Percentiles rank a stretch among this genome's conserved stretches.
Evolutionary conservation across 2,888 invertebrate species (phyloP).

Genomic region (Plagiodera versicolora): DNA sequence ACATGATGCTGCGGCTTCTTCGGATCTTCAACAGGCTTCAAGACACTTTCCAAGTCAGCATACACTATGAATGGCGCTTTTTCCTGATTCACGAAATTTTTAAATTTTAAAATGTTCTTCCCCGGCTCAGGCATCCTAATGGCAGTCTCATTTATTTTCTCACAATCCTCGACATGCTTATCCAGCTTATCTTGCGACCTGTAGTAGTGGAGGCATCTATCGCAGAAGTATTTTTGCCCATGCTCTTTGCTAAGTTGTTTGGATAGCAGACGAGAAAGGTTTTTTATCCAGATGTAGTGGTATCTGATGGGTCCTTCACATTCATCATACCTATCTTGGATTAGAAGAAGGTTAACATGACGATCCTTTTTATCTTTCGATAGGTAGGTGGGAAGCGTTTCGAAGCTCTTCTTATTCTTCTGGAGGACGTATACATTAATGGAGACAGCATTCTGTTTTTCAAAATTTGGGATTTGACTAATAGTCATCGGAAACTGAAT

Average conservation of each 20-base stretch:
- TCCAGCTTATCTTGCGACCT: not conserved
- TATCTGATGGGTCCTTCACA: not conserved
- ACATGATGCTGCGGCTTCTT: constrained; percentile 24
- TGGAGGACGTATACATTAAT: constrained; percentile 36
- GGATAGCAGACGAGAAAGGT: constrained; percentile 10
- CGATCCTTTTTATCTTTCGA: constrained; percentile 16
- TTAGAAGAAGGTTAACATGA: constrained; percentile 30
- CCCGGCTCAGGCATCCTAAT: constrained; percentile 20
- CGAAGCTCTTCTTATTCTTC: constrained; percentile 10
- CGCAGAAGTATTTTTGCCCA: constrained; percentile 13
- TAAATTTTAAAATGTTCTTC: constrained; percentile 18
- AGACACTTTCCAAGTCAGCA: constrained; percentile 30
- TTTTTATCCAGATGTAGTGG: constrained; percentile 15
- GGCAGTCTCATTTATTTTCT: constrained; percentile 19
- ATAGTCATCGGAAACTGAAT: constrained; percentile 37
- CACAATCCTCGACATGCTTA: constrained; percentile 6
- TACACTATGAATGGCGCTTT: constrained; percentile 28
- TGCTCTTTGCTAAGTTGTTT: not conserved
- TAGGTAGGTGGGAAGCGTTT: constrained; percentile 13
- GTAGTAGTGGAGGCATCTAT: constrained; percentile 14
- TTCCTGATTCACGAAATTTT: constrained; percentile 11
- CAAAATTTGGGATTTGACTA: constrained; percentile 36
- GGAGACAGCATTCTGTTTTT: constrained; percentile 35
- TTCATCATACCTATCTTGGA: constrained; percentile 22
- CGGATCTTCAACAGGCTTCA: constrained; percentile 5